A percentile compares a stretch with the other conserved stretches of the same genome.
Evolutionary conservation across 2,113 vertebrate species (phyloP).

Genomic region (Saccopteryx leptura): DNA sequence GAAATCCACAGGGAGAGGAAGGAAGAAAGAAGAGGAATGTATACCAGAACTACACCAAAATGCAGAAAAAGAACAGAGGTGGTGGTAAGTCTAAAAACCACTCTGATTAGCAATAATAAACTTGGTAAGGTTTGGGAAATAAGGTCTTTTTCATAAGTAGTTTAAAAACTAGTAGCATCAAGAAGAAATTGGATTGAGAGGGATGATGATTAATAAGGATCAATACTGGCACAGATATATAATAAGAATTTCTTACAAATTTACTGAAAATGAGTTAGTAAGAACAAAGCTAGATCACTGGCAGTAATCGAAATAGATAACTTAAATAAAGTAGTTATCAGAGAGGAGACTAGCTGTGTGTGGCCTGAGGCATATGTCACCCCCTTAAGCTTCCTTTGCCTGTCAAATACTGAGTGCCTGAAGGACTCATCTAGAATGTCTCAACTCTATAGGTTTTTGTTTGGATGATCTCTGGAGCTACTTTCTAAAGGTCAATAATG

Average conservation of each 20-base stretch:
- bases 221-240: not conserved
- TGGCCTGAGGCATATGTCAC: not conserved
- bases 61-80: not conserved
- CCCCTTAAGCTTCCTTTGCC: slow-evolving; percentile 30
- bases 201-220: not conserved
- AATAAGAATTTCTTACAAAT: slow-evolving; percentile 35
- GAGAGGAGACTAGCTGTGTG: not conserved
- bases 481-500: slow-evolving; percentile 20
- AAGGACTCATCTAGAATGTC: not conserved
- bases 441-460: not conserved
- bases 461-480: slow-evolving; percentile 40
- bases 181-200: not conserved
- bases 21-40: not conserved
- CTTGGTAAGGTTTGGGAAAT: not conserved
- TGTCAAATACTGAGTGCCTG: slow-evolving; percentile 12
- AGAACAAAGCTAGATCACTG: slow-evolving; percentile 50
- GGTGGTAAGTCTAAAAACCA: not conserved
- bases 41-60: not conserved
- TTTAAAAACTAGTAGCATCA: slow-evolving; percentile 17
- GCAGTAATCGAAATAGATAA: slow-evolving; percentile 8
- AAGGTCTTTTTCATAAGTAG: not conserved
- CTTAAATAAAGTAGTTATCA: slow-evolving; percentile 26
- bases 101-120: not conserved
- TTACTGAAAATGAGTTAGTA: slow-evolving; percentile 54
- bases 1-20: not conserved